Evolutionary conservation across 2,797 vertebrate genomes (phyloP), one percentile per base, ranked within the genome.

Genomic region (Taeniopygia guttata): DNA sequence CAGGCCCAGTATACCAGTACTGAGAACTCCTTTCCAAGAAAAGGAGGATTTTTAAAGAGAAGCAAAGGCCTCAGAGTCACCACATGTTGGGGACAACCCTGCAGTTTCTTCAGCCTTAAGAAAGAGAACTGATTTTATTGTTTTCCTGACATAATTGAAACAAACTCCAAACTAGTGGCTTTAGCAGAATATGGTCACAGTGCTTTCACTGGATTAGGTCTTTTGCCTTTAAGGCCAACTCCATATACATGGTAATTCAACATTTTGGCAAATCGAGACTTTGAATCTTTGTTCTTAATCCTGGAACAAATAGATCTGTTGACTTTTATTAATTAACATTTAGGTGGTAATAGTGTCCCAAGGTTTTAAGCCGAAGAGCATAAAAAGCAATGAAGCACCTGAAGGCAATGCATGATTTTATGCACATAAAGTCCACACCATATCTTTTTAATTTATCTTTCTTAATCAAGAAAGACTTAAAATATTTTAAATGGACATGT

Each of bases 251-350:
- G 29, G 16, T 75, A 74, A 82, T 92, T 85, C 2, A 6, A 51
- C n/a, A 62, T 84, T 76, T 84, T 59, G 72, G 42, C 72, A 85
- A 83, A 85, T 14, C 60, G 56, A 77, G 45, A 87, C 69, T 77
- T 49, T 54, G 49, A 89, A 43, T 52, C n/a, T 80, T 83, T 64
- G 64, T 82, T 88, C 38, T 85, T 87, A 72, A 83, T 90, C 38
- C 40, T 80, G 54, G 30, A 83, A 91, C 40, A 83, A 87, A 78
- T 13, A 64, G 38, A 58, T 70, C 54, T 60, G 20, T 66, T 85
- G 49, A 18, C 32, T 93, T 89, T 79, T 87, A 92, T 79, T 90
- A 77, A 43, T 90, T 87, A 87, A 46, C 46, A 32, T 76, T 89
- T 90, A 85, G 42, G 87, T 83, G 42, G 18, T 74, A 84, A 79